Evolutionary conservation across 1,140 invertebrate genomes (phyloP).

Genomic region (Arctopsyche grandis): DNA sequence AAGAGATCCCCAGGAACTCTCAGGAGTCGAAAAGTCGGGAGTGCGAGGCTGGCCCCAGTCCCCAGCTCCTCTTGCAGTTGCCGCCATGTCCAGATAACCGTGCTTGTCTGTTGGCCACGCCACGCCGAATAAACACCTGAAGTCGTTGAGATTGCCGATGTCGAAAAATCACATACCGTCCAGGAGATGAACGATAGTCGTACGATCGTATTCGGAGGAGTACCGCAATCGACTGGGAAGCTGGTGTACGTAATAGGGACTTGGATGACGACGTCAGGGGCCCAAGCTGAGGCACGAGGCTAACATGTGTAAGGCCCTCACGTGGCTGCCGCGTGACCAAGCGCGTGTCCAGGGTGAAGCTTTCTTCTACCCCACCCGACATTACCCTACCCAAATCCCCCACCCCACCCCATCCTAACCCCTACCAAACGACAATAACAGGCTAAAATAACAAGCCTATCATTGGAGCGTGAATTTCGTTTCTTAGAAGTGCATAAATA

Average conservation of each 20-base stretch:
- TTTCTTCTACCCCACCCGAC: background rate
- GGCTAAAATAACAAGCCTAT: too few species aligned
- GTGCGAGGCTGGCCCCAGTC: conserved; percentile 22
- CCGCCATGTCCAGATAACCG: conserved; percentile 52
- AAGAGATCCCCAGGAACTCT: background rate
- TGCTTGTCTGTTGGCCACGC: conserved; percentile 51
- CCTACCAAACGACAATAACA: too few species aligned
- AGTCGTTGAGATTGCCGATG: too few species aligned
- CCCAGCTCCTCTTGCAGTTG: background rate
- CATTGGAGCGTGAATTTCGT: too few species aligned
- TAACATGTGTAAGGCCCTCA: conserved; percentile 25
- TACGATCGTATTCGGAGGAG: background rate
- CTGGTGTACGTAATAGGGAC: too few species aligned
- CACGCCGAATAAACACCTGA: too few species aligned
- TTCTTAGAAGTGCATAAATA: too few species aligned
- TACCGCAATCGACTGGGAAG: background rate
- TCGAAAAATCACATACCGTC: background rate
- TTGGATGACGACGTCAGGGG: background rate
- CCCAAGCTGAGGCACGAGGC: conserved; percentile 1
- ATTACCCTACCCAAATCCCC: background rate
- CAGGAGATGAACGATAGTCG: background rate
- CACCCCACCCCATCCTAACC: too few species aligned
- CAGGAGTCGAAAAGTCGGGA: background rate
- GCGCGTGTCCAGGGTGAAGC: background rate
- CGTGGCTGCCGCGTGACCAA: conserved; percentile 20